Evolutionary conservation across 2,888 invertebrate species (phyloP), one percentile per base, ranked within the genome.

Genomic region (Leptogaster cylindrica): DNA sequence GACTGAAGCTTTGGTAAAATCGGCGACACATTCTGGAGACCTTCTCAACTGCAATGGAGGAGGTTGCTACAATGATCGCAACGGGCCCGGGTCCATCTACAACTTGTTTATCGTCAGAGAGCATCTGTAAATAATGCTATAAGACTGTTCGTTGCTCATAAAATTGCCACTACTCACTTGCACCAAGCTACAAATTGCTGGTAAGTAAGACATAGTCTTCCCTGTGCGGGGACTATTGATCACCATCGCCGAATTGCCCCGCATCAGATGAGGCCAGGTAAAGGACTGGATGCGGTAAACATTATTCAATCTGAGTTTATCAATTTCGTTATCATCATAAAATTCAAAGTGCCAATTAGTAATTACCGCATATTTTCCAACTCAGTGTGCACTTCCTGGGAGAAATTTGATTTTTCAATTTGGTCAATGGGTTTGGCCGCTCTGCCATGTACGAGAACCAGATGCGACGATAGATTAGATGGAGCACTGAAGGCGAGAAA

Each of bases 121-220:
- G 84, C 12, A 82, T 77, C 4, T 68, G 6, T 28, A 46, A 39
- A 27, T 36, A 16, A 61, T 31, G 2, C n/a, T 8, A 12, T 5
- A 18, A 20, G 14, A 3, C 14, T 23, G 16, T 41, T 25, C 1
- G 10, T 39, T 41, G 18, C 12, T 20, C 6, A 31, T 3, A 20
- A 23, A 2, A 23, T 46, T 8, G 5, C 2, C 2, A 6, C n/a
- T 8, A 36, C 6, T 39, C 48, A 58, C 70, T 31, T 68, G 71
- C n/a, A 90, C 78, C 64, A 85, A 82, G 52, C 87, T 86, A 58
- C 88, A 83, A 2, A 93, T 78, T 0, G 90, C 86, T 10, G 90
- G 86, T 23, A 89, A 76, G 75, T 89, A 91, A 0, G 88, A 87
- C 74, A 88, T 78, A 0, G 91, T 90, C 80, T 91, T 91, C 0